These are phyloP conservation scores for Drosophila rellima DNA, from an alignment of 2,888 invertebrate species.

Conservation along the genomic window DNA sequence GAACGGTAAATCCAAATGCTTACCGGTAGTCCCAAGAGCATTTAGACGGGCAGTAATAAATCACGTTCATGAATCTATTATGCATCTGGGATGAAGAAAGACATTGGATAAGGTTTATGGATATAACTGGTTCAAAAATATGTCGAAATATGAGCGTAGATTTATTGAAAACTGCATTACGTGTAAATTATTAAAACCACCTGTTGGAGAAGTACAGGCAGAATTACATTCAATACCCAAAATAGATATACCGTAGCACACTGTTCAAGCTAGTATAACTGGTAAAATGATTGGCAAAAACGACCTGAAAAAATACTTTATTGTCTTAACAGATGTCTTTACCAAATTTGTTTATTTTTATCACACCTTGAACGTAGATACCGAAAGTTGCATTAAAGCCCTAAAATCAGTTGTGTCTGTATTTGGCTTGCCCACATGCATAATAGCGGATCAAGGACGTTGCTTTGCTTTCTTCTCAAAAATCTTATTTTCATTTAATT, in stretches of 20 bases:
- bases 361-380: constrained; percentile 10
- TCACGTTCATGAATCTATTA: constrained; percentile 7
- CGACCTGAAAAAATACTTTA: constrained; percentile 5
- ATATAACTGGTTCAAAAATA: constrained; percentile 5
- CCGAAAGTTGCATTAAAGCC: constrained; percentile 7
- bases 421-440: too few relatives aligned
- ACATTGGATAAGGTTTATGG: not conserved
- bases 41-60: constrained; percentile 12
- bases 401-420: too few relatives aligned
- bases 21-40: constrained; percentile 11
- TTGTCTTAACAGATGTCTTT: not conserved
- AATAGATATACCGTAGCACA: constrained; percentile 12
- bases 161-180: constrained; percentile 17
- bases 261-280: constrained; percentile 6
- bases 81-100: constrained; percentile 10
- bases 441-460: too few relatives aligned
- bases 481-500: too few relatives aligned
- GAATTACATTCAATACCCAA: constrained; percentile 10
- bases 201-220: constrained; percentile 5
- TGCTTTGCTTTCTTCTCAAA: too few relatives aligned
- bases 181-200: constrained; percentile 12
- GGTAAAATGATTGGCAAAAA: constrained; percentile 14
- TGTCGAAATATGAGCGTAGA: not conserved
- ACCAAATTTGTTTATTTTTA: constrained; percentile 7
- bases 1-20: not conserved